Base-by-base conservation (phyloP, 2,113 vertebrate species). In the Tretioscincus oriximinensis region DNA sequence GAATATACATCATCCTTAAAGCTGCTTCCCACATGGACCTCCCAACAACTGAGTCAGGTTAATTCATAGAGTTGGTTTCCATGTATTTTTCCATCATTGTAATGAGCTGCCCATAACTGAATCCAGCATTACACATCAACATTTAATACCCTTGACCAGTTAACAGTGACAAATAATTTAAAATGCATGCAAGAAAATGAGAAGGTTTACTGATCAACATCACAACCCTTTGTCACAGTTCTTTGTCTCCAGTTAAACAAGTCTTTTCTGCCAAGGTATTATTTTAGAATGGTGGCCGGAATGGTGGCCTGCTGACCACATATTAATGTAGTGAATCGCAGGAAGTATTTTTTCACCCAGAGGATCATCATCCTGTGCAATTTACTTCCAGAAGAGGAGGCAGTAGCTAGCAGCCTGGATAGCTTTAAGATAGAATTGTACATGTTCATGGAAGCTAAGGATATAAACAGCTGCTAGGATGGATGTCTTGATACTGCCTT, bases 21-120 rank as follows among this genome's bases (percentile, higher is more conserved):
- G 47, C 28, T 84, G 68, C 60, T 84, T 75, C 71, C 79, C 16
- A 82, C 6, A 31, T 35, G 45, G 29, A 80, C 66, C 31, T 84
- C 64, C 20, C 72, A 86, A 68, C 0, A 3, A 49, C 1, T 1
- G 8, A 79, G 35, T 58, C 64, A 4, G 28, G 64, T 75, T 9
- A 8, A 31, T 51, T 61, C 65, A 18, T 73, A 74, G 18, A 54
- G 0, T 35, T 0, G 65, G 69, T 83, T 86, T 49, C 9, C 6
- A 6, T 16, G 16, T 0, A 0, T 31, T 9, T 14, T 69, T 35
- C 9, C 21, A 83, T 80, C 66, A 3, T 3, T 73, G 83, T 81
- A 20, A 70, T 24, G 58, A 6, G 2, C 7, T 49, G 7, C 21
- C 22, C 16, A 2, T 35, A 77, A 72, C 0, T 67, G 35, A 75